phyloP scores from a whole-genome alignment of 2,113 vertebrate species.

The Larimichthys polyactis region DNA sequence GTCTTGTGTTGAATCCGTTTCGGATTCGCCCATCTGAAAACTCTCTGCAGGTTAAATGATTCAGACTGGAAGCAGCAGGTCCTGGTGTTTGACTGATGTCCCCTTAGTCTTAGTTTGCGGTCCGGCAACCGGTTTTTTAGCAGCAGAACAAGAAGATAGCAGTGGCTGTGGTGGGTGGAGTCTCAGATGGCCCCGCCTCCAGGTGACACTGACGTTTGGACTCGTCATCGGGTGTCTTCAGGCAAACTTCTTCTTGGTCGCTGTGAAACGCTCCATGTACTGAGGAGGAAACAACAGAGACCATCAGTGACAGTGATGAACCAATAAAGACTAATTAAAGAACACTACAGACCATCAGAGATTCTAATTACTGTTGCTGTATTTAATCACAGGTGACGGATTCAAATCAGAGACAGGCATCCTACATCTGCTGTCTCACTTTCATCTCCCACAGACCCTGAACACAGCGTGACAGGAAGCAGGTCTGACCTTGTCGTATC shows the following conservation, averaged over 20 bases:
- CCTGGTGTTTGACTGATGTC: not conserved
- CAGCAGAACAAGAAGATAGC: slow-evolving; percentile 25
- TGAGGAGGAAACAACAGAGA: slow-evolving; percentile 64
- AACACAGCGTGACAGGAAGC: not conserved
- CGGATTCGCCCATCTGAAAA: not conserved
- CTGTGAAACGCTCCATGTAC: slow-evolving; percentile 99
- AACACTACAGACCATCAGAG: not conserved
- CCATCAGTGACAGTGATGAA: accelerated
- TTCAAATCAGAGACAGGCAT: not conserved
- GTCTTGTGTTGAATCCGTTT: too few relatives aligned
- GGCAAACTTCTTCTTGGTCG: slow-evolving; percentile 97
- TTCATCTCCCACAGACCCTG: not conserved
- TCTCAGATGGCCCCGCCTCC: not conserved
- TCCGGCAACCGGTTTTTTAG: not conserved
- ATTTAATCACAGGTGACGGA: too few relatives aligned
- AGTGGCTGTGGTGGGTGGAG: not conserved
- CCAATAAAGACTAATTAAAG: not conserved
- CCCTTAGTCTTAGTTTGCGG: not conserved
- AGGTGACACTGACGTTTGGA: not conserved
- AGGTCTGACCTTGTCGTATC: slow-evolving; percentile 92
- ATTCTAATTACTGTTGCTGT: not conserved
- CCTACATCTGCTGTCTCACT: not conserved
- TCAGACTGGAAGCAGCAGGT: slow-evolving; percentile 11
- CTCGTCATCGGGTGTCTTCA: slow-evolving; percentile 73
- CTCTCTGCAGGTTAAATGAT: not conserved